Conservation (phyloP, 2,797 vertebrate species). For the Staurois parvus region DNA sequence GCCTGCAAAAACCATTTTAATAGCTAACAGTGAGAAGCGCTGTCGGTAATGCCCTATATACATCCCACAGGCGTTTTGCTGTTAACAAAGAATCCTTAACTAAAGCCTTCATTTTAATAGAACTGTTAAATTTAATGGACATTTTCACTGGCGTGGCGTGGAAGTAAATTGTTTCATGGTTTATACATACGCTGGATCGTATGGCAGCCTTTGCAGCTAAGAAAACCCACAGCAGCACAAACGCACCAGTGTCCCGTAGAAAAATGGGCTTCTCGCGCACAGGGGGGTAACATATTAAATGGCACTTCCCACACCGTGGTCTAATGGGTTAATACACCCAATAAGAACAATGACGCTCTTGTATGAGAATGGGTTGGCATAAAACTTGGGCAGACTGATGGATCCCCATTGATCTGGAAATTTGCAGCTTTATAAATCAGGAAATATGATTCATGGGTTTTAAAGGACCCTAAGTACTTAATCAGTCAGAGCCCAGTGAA, state of each 20-base stretch:
- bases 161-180: slow-evolving; percentile 70
- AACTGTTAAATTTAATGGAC: slow-evolving; percentile 70
- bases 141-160: slow-evolving; percentile 68
- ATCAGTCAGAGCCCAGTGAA: slow-evolving; percentile 2
- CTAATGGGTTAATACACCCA: slow-evolving; percentile 65
- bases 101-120: slow-evolving; percentile 67
- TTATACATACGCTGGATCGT: slow-evolving; percentile 62
- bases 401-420: slow-evolving; percentile 35
- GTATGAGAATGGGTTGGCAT: slow-evolving; percentile 62
- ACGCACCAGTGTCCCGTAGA: slow-evolving; percentile 68
- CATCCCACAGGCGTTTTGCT: slow-evolving; percentile 61
- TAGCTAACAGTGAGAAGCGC: slow-evolving; percentile 7
- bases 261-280: slow-evolving; percentile 66
- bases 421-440: slow-evolving; percentile 25
- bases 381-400: slow-evolving; percentile 63
- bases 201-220: slow-evolving; percentile 63
- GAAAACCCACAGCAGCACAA: slow-evolving; percentile 67
- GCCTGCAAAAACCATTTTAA: slow-evolving; percentile 44
- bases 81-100: slow-evolving; percentile 70
- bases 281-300: slow-evolving; percentile 67
- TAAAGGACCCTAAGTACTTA: slow-evolving; percentile 44
- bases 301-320: slow-evolving; percentile 67
- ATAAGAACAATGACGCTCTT: slow-evolving; percentile 68
- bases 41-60: slow-evolving; percentile 47
- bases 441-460: slow-evolving; percentile 31